Base-by-base conservation (phyloP, 2,797 vertebrate species). In the Lutjanus campechanus region DNA sequence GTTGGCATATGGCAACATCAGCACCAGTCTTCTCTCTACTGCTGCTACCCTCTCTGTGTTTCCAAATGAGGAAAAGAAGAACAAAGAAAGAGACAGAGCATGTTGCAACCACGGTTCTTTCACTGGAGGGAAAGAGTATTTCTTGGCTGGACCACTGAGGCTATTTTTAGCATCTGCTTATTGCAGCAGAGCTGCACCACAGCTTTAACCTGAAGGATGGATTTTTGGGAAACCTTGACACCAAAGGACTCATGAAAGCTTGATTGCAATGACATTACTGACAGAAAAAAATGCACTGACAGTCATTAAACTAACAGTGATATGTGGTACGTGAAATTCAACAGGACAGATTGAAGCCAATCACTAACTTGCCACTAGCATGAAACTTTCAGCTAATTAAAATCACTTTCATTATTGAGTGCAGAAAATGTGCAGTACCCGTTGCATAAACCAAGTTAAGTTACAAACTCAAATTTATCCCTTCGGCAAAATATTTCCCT, bases 91-190 rank as follows among this genome's bases (percentile, higher is more conserved):
- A 81, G 69, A 82, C 71, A 59, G 29, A 66, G 61, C 62, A 73
- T 67, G 77, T 75, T 69, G 60, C 75, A 85, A 80, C 76, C 77
- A 62, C 79, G 64, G 40, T 79, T 77, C 46, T 77, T 73, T 87
- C 73, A 82, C 71, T 75, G 80, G 78, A 85, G 83, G 68, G 62
- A 83, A 85, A 84, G 73, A 66, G 22, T 64, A 44, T 73, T 74
- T 87, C 83, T 91, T 92, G 86, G 83, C 79, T 76, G 54, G 77
- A 82, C 65, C 62, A 60, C 72, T 55, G 59, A 13, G 7, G 62
- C 82, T 95, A 93, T 96, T 93, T 94, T 92, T 93, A 92, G 90
- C 71, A 54, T 47, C 55, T 58, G 77, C 78, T 92, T 83, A 76
- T 85, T 89, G 78, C 74, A 73, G 78, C 73, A 82, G 62, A n/a